phyloP scores from a whole-genome alignment of 2,888 invertebrate species.

The Enchytraeus crypticus region DNA sequence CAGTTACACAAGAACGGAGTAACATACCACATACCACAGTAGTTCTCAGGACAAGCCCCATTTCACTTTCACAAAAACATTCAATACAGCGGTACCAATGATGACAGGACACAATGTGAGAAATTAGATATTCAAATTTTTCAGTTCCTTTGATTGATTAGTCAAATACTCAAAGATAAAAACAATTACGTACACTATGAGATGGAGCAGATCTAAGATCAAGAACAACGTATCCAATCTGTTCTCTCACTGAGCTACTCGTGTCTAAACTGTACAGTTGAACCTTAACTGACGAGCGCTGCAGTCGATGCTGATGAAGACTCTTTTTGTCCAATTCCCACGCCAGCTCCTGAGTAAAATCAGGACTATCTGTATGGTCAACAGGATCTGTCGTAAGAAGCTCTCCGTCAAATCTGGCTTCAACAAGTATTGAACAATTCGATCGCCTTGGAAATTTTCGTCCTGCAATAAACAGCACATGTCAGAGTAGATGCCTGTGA shows the following conservation, averaged over 20 bases:
- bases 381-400: constrained; percentile 49
- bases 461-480: too few species aligned
- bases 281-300: constrained; percentile 49
- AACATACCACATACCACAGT: too few species aligned
- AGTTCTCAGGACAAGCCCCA: too few species aligned
- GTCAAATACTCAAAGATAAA: too few species aligned
- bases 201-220: constrained; percentile 46
- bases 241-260: constrained; percentile 41
- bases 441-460: constrained; percentile 47
- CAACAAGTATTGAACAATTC: constrained; percentile 43
- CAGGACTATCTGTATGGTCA: constrained; percentile 44
- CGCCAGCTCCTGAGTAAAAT: constrained; percentile 50
- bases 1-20: too few species aligned
- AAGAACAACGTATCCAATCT: constrained; percentile 49
- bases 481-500: too few species aligned
- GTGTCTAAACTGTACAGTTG: constrained; percentile 47
- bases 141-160: too few species aligned
- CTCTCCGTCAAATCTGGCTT: constrained; percentile 51
- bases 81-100: too few species aligned
- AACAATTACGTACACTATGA: too few species aligned
- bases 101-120: too few species aligned
- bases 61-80: too few species aligned
- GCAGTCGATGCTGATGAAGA: constrained; percentile 48
- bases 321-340: constrained; percentile 50
- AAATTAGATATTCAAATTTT: too few species aligned